Evolutionary conservation across 1,140 invertebrate genomes (phyloP).

Genomic region (Drosophila cardini): DNA sequence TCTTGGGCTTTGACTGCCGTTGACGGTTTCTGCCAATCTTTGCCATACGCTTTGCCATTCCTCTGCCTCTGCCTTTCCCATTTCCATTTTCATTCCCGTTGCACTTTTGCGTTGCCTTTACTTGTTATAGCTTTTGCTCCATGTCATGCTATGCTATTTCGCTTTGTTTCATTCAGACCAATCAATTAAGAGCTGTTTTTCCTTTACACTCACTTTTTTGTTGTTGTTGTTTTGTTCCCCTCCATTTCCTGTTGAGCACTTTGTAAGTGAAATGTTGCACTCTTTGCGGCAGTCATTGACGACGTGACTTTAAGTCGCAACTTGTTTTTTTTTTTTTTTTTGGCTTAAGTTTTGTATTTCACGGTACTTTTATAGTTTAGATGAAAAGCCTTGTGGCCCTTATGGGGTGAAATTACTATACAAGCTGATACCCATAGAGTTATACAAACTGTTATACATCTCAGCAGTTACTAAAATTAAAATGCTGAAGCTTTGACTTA

Average conservation of each 20-base stretch:
- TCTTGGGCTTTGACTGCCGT: constrained; percentile 43
- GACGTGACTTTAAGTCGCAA: constrained; percentile 21
- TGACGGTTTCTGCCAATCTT: constrained; percentile 57
- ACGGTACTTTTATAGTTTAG: too few species aligned
- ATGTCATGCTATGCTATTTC: constrained; percentile 1
- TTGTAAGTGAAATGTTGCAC: constrained; percentile 42
- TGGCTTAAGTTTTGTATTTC: too few species aligned
- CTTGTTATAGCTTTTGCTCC: background rate
- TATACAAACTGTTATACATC: background rate
- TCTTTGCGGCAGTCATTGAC: constrained; percentile 14
- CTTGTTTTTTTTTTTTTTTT: background rate
- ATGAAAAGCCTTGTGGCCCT: background rate
- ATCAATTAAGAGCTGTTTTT: constrained; percentile 65
- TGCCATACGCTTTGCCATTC: background rate
- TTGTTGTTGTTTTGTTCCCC: constrained; percentile 43
- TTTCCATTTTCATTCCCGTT: background rate
- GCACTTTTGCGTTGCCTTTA: background rate
- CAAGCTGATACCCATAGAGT: background rate
- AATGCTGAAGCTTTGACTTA: too few species aligned
- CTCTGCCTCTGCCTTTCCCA: background rate
- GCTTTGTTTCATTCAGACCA: constrained; percentile 39
- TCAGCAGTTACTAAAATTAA: too few species aligned
- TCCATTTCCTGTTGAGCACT: constrained; percentile 13
- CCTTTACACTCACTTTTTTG: constrained; percentile 13
- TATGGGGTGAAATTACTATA: background rate